Evolutionary conservation across 2,888 invertebrate genomes (phyloP).

Genomic region (Dexiosoma caninum): DNA sequence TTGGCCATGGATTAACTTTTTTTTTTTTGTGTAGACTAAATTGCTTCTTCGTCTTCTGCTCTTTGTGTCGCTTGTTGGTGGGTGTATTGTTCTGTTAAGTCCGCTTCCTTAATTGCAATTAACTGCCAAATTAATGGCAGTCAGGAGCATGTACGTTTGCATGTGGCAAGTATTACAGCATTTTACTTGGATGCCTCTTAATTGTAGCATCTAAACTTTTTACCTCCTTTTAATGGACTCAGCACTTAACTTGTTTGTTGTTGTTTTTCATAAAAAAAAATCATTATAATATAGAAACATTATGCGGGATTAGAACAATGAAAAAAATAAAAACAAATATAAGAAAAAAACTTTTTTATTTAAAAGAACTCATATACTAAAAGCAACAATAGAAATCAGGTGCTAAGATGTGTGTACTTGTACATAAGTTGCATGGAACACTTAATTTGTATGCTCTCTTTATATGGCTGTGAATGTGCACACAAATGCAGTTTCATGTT

Average conservation of each 20-base stretch:
- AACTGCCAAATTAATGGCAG: constrained; percentile 65
- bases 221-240: constrained; percentile 52
- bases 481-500: constrained; percentile 34
- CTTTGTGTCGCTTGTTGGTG: constrained; percentile 13
- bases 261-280: constrained; percentile 26
- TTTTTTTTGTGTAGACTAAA: constrained; percentile 41
- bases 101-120: constrained; percentile 66
- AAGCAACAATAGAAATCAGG: constrained; percentile 57
- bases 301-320: constrained; percentile 48
- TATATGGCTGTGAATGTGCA: constrained; percentile 25
- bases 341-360: constrained; percentile 15
- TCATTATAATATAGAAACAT: constrained; percentile 30
- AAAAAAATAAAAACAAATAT: background rate
- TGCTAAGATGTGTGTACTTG: constrained; percentile 50
- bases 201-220: constrained; percentile 60
- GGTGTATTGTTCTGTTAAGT: constrained; percentile 44
- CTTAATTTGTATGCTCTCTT: constrained; percentile 54
- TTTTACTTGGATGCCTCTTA: constrained; percentile 61
- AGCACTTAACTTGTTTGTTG: constrained; percentile 51
- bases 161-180: constrained; percentile 13
- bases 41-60: background rate
- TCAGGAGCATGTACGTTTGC: constrained; percentile 22
- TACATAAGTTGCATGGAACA: constrained; percentile 49
- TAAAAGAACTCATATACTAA: constrained; percentile 5
- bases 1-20: constrained; percentile 60